Base-by-base conservation (phyloP, 2,888 invertebrate species). In the Drosophila tanythrix region DNA sequence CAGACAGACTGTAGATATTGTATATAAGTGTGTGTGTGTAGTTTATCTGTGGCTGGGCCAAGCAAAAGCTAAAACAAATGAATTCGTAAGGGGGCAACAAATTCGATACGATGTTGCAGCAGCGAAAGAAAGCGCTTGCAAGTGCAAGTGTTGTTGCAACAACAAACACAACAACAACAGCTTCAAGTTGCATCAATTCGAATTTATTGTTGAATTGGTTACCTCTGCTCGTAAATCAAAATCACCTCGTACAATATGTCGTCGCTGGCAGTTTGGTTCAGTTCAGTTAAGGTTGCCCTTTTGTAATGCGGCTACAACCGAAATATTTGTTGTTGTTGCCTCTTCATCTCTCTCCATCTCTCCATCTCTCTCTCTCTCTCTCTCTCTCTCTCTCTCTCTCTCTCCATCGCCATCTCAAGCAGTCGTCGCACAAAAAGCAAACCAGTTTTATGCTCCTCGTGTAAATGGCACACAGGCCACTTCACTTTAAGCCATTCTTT, bases 241-340 rank as follows among this genome's bases (percentile, higher is more conserved):
- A 80, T 63, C 69, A 83, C 77, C 86, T 78, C 74, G 51, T 60
- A 80, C 67, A 69, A 74, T 81, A 73, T 77, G 78, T 81, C 81
- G 82, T 74, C 78, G 78, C 64, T 72, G 81, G 59, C 72, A 62
- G 81, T 80, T 75, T 61, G 15, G 57, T 57, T 57, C 72, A 64
- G 81, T 80, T 75, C 59, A 10, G 57, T 57, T 6, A 29, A 29
- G 29, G 77, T 69, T 81, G 77, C 69, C 81, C 81, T 79, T 82
- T 85, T 83, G 88, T 86, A 87, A 87, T 73, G 82, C 72, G 83
- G 82, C 74, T 87, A 79, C 61, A 77, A 72, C 62, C 70, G 65
- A 74, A 85, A 77, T 66, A 51, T 61, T 67, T 67, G 70, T 74
- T 58, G 74, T 76, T 68, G 63, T 46, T 70, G 36, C 21, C 59